Evolutionary conservation across 2,888 invertebrate species (phyloP).

Genomic region (Brachypterus glaber): DNA sequence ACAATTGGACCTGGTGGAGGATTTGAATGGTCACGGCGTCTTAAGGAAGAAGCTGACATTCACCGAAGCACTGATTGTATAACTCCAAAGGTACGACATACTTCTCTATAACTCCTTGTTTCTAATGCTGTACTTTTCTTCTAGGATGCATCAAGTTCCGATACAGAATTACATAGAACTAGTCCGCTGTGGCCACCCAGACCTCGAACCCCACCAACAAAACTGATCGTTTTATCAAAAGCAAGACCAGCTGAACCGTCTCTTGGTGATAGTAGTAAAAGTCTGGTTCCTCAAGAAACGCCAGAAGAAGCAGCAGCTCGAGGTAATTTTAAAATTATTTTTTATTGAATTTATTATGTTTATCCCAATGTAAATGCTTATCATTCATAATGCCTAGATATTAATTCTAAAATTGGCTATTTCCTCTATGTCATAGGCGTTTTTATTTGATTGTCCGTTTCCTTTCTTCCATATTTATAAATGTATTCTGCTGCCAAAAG

Average conservation of each 20-base stretch:
- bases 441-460: no score
- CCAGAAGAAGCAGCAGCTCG: conserved; percentile 43
- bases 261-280: conserved; percentile 45
- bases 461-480: no score
- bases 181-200: conserved; percentile 39
- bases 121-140: conserved; percentile 3
- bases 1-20: conserved; percentile 55
- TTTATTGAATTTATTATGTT: not conserved
- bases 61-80: conserved; percentile 69
- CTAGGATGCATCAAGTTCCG: conserved; percentile 48
- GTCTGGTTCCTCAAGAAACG: conserved; percentile 47
- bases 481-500: no score
- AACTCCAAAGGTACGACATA: conserved; percentile 45
- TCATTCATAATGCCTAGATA: no score
- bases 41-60: conserved; percentile 43
- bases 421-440: no score
- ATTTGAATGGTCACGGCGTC: conserved; percentile 56
- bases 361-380: no score
- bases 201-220: conserved; percentile 33
- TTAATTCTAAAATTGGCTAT: conserved; percentile 4
- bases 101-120: not conserved
- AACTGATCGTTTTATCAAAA: conserved; percentile 22
- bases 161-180: conserved; percentile 46
- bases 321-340: conserved; percentile 25
- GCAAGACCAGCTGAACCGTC: conserved; percentile 42